phyloP scores from a whole-genome alignment of 2,888 invertebrate species.

The Theodoxus fluviatilis region DNA sequence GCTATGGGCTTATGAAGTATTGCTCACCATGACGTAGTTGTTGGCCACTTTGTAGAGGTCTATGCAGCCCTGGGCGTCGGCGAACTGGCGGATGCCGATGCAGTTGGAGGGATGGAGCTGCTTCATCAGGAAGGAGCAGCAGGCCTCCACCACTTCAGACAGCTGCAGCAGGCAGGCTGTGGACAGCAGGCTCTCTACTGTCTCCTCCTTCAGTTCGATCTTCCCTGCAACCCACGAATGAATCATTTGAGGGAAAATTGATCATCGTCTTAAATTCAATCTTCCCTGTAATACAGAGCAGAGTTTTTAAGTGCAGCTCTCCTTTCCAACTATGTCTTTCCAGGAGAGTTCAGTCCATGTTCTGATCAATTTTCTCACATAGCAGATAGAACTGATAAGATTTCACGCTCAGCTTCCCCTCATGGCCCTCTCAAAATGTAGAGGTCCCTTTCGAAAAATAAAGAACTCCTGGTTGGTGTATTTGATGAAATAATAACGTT shows the following conservation, averaged over 20 bases:
- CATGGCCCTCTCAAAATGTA: too few relatives aligned
- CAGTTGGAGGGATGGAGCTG: slow-evolving; percentile 94
- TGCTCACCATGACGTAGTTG: slow-evolving; percentile 81
- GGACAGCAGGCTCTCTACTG: slow-evolving; percentile 83
- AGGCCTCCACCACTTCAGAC: slow-evolving; percentile 83
- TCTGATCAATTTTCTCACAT: too few relatives aligned
- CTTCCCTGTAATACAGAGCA: too few relatives aligned
- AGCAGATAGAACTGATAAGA: too few relatives aligned
- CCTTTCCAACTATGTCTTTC: too few relatives aligned
- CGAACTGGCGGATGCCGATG: slow-evolving; percentile 89
- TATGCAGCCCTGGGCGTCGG: slow-evolving; percentile 84
- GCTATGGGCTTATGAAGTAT: too few relatives aligned
- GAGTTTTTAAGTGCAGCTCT: too few relatives aligned
- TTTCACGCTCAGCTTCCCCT: too few relatives aligned
- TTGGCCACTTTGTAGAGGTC: slow-evolving; percentile 82
- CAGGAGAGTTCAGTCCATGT: too few relatives aligned
- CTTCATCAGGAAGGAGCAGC: slow-evolving; percentile 86
- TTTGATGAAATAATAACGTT: too few relatives aligned
- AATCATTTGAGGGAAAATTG: background rate
- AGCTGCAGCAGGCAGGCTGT: slow-evolving; percentile 89
- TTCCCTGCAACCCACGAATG: slow-evolving; percentile 66
- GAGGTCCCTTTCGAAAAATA: too few relatives aligned
- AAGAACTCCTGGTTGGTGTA: too few relatives aligned
- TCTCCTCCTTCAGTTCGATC: slow-evolving; percentile 86
- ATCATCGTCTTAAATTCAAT: background rate